Conservation (phyloP, 2,797 vertebrate species). For the Synaphobranchus kaupii region DNA sequence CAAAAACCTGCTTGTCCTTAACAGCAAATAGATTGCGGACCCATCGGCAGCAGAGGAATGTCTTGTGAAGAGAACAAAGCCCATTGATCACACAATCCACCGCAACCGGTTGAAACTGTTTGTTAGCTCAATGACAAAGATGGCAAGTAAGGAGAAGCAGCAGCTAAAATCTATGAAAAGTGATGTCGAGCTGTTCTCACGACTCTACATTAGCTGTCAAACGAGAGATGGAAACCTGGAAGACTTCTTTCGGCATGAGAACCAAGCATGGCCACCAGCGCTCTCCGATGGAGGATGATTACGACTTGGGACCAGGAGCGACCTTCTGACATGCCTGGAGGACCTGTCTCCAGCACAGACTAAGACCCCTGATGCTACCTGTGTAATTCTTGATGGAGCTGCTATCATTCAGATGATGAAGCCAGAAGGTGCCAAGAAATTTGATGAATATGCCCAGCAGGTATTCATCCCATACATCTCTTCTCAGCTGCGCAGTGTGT, state of each 20-base stretch:
- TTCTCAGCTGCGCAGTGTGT: slow-evolving; percentile 7
- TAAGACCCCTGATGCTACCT: not conserved
- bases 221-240: too few relatives aligned
- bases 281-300: not conserved
- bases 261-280: not conserved
- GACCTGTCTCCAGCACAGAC: not conserved
- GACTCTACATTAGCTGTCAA: not conserved
- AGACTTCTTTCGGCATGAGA: too few relatives aligned
- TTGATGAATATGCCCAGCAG: slow-evolving; percentile 18
- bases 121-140: too few relatives aligned
- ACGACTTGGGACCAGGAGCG: not conserved
- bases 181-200: not conserved
- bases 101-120: too few relatives aligned
- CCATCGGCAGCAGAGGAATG: too few relatives aligned
- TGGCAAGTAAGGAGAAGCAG: too few relatives aligned
- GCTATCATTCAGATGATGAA: not conserved
- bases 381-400: not conserved
- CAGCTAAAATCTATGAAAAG: not conserved
- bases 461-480: slow-evolving; percentile 33
- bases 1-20: too few relatives aligned
- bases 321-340: too few relatives aligned
- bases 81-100: too few relatives aligned
- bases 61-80: too few relatives aligned
- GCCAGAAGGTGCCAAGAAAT: slow-evolving; percentile 16
- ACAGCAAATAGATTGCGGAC: too few relatives aligned